Conservation (phyloP, 1,140 invertebrate species). For the Sinonovacula constricta region DNA sequence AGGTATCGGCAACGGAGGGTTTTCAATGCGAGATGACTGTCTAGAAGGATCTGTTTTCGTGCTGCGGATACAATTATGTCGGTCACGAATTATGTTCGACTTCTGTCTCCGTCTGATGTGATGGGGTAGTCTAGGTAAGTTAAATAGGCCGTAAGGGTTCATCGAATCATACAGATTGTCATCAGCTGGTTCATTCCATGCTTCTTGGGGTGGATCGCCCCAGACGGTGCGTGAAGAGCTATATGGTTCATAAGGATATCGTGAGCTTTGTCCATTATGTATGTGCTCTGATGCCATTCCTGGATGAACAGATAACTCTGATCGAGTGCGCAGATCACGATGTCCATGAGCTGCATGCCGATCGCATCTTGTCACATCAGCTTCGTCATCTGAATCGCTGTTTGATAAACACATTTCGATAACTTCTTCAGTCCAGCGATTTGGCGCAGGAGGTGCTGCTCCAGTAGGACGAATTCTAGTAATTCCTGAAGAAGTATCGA, state of each 20-base stretch:
- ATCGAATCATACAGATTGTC: conserved; percentile 57
- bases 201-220: conserved; percentile 32
- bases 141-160: conserved; percentile 70
- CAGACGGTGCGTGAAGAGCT: conserved; percentile 14
- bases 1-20: background rate
- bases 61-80: background rate
- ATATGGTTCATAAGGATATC: conserved; percentile 17
- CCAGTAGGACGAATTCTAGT: conserved; percentile 16
- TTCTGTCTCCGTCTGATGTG: conserved; percentile 45
- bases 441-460: too few relatives aligned
- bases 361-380: background rate
- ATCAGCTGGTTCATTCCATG: conserved; percentile 39
- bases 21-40: background rate
- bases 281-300: conserved; percentile 1
- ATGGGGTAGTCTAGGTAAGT: conserved; percentile 56
- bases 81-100: background rate
- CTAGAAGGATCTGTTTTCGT: background rate
- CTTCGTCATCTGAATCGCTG: conserved; percentile 52
- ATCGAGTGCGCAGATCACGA: background rate
- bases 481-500: conserved; percentile 1
- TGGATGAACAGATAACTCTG: background rate
- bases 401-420: conserved; percentile 59
- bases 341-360: background rate
- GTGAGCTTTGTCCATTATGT: conserved; percentile 21
- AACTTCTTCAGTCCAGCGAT: conserved; percentile 2